Evolutionary conservation across 2,113 vertebrate species (phyloP), one percentile per base, ranked within the genome.

Genomic region (Capra hircus): DNA sequence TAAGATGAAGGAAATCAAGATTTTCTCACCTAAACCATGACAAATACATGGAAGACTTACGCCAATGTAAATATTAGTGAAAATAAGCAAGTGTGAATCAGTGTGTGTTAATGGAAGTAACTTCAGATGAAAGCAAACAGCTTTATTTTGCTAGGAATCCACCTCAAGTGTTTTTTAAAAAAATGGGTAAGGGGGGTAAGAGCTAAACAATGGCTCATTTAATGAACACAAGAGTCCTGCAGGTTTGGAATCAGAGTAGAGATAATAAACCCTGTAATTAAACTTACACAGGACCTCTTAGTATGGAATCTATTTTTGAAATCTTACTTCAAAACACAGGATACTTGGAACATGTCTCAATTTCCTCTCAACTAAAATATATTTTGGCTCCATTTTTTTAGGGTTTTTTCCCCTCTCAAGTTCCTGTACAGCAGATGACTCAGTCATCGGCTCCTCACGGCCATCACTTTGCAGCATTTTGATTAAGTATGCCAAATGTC

Each of bases 401-500:
- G 98, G 97, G 95, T 98, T 99, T 99, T 98, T 95, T 67, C 92
- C 98, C 97, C 98, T 98, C 98, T 98, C 98, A 97, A 99, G 99
- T 99, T 99, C 99, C 99, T 99, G 99, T 99, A 99, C 98, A 99
- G 99, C 99, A 99, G 99, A 99, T 99, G 99, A 99, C 99, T 99
- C 99, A 99, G 99, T 99, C 99, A 99, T 99, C 99, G 99, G 98
- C 98, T 99, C 99, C 98, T 99, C 99, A 98, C 97, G 99, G 98
- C 99, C 99, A 99, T 99, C 99, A 99, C 99, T 99, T 99, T 98
- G 99, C 99, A 98, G 99, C 99, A 99, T 99, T 99, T 99, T 99
- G 99, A 99, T 99, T 99, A 99, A 99, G 99, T 99, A 99, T 99
- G 99, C 99, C 98, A 99, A 99, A 99, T 99, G 99, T 99, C 99